A percentile compares a stretch with the other conserved stretches of the same genome.
Evolutionary conservation across 2,113 vertebrate species (phyloP).

Genomic region (Periophthalmus modestus): DNA sequence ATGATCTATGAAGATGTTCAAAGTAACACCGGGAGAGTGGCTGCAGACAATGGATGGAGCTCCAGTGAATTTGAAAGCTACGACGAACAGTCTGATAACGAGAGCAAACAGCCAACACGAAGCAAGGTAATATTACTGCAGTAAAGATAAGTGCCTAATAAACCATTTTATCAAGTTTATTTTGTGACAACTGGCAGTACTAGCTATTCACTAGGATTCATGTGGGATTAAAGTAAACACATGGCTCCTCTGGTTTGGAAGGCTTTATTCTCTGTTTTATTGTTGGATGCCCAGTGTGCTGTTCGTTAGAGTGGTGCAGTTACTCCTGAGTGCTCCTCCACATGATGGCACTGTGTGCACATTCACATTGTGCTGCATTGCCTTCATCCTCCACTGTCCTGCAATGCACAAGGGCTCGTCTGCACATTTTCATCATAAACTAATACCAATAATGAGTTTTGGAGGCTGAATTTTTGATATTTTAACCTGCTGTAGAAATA

Average conservation of each 20-base stretch:
- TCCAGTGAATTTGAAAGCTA: slow-evolving; percentile 98
- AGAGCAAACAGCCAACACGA: slow-evolving; percentile 68
- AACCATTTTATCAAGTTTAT: not conserved
- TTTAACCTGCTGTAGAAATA: not conserved
- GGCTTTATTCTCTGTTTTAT: slow-evolving; percentile 36
- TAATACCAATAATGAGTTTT: slow-evolving; percentile 1
- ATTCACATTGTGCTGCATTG: slow-evolving; percentile 39
- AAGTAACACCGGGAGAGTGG: slow-evolving; percentile 50
- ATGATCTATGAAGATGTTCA: slow-evolving; percentile 86
- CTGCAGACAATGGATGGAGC: slow-evolving; percentile 87
- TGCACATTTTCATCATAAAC: slow-evolving; percentile 11
- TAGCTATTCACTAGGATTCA: slow-evolving; percentile 27
- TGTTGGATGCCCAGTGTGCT: slow-evolving; percentile 32
- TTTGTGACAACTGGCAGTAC: slow-evolving; percentile 4
- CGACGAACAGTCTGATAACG: slow-evolving; percentile 88
- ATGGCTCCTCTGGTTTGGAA: slow-evolving; percentile 39
- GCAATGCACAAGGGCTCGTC: slow-evolving; percentile 18
- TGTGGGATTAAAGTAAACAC: slow-evolving; percentile 56
- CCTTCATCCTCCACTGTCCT: slow-evolving; percentile 25
- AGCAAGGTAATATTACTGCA: slow-evolving; percentile 72
- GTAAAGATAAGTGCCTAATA: slow-evolving; percentile 9
- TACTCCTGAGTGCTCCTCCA: slow-evolving; percentile 44
- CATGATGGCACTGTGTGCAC: slow-evolving; percentile 74
- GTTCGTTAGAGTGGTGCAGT: slow-evolving; percentile 30
- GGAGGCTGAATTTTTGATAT: not conserved